These are phyloP conservation scores for Drosophila mercatorum DNA, from an alignment of 2,888 invertebrate genomes.

Conservation along the genomic window DNA sequence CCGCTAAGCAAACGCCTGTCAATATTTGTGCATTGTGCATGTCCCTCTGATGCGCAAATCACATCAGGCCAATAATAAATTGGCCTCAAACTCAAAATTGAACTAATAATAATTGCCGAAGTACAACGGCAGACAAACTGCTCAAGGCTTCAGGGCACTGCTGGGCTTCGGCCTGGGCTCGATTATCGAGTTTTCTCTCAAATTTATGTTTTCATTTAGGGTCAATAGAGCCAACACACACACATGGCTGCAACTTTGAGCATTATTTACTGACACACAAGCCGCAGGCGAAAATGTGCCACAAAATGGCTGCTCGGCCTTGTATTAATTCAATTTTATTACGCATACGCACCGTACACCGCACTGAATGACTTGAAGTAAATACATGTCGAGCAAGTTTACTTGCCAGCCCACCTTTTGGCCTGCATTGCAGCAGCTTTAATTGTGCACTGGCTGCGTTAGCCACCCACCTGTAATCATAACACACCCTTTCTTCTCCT, in stretches of 20 bases:
- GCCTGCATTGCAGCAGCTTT: slow-evolving; percentile 46
- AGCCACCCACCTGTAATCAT: neutral
- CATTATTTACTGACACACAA: slow-evolving; percentile 52
- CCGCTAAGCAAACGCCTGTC: slow-evolving; percentile 40
- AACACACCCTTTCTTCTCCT: slow-evolving; percentile 4
- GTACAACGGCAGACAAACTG: slow-evolving; percentile 44
- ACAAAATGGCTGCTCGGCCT: slow-evolving; percentile 46
- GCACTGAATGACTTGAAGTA: slow-evolving; percentile 39
- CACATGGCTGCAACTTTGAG: neutral
- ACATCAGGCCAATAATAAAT: slow-evolving; percentile 48
- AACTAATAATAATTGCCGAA: slow-evolving; percentile 65
- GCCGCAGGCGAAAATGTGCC: slow-evolving; percentile 57
- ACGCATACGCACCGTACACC: slow-evolving; percentile 66
- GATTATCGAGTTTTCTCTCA: slow-evolving; percentile 30
- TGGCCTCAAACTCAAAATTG: slow-evolving; percentile 45
- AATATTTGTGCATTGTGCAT: slow-evolving; percentile 41
- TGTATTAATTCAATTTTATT: slow-evolving; percentile 72
- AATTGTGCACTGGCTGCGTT: slow-evolving; percentile 32
- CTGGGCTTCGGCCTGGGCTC: neutral
- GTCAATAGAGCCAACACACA: slow-evolving; percentile 45
- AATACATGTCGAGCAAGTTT: slow-evolving; percentile 39
- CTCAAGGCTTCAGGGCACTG: slow-evolving; percentile 33
- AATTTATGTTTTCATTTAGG: slow-evolving; percentile 70
- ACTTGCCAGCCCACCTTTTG: slow-evolving; percentile 18
- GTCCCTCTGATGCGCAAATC: slow-evolving; percentile 31